Conservation (phyloP, 2,797 vertebrate genomes). For the Simalia tracyae region DNA sequence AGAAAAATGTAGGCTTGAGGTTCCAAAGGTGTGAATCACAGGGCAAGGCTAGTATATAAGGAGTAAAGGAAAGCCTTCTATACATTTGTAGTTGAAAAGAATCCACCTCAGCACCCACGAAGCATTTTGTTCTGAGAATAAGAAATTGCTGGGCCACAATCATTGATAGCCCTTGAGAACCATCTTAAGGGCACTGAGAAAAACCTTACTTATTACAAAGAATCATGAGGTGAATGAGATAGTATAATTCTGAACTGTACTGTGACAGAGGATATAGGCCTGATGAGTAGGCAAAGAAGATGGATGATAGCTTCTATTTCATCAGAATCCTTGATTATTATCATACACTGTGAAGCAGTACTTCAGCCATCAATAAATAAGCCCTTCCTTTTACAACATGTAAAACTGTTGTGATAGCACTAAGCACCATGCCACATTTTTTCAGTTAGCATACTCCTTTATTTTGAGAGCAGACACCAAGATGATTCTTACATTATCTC, state of each 20-base stretch:
- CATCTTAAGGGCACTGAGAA: not conserved
- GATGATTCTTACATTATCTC: not conserved
- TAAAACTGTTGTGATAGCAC: not conserved
- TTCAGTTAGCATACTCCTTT: not conserved
- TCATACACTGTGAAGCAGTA: not conserved
- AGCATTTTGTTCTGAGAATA: not conserved
- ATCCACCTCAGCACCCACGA: not conserved
- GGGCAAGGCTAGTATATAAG: not conserved
- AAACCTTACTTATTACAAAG: not conserved
- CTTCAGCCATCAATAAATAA: not conserved
- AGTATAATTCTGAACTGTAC: not conserved
- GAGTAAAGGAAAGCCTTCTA: not conserved
- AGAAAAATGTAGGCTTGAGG: not conserved
- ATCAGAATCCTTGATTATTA: not conserved
- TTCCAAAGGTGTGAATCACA: conserved; percentile 8
- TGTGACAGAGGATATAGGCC: not conserved
- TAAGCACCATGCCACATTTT: not conserved
- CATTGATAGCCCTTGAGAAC: not conserved
- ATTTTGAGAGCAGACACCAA: not conserved
- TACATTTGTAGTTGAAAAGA: not conserved
- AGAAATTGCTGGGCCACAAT: not conserved
- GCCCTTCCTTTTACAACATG: not conserved
- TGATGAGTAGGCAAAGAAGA: not conserved
- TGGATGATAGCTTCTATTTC: not conserved
- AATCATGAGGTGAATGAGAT: not conserved